These are phyloP conservation scores for Agriopis leucophaearia DNA, from an alignment of 2,888 invertebrate species.

Conservation along the genomic window DNA sequence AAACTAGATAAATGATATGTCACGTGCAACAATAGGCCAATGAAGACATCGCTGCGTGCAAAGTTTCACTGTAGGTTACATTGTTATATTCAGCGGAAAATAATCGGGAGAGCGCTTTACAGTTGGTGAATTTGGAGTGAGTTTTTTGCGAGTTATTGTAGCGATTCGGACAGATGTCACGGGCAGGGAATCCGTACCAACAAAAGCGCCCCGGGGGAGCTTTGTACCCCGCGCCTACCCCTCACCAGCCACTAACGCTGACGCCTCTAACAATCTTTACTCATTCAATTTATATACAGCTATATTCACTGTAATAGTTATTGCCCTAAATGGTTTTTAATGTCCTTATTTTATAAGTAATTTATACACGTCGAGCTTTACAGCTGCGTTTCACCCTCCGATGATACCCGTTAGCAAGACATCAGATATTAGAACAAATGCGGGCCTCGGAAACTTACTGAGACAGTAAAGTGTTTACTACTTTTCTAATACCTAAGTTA, in stretches of 20 bases:
- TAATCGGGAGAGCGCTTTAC: slow-evolving; percentile 72
- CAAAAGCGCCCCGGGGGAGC: slow-evolving; percentile 83
- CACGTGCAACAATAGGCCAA: slow-evolving; percentile 75
- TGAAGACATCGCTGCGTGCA: slow-evolving; percentile 68
- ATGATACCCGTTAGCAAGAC: slow-evolving; percentile 78
- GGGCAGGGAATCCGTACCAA: slow-evolving; percentile 77
- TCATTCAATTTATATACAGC: slow-evolving; percentile 80
- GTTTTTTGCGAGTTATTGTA: slow-evolving; percentile 85
- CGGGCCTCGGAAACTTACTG: slow-evolving; percentile 63
- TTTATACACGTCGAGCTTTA: slow-evolving; percentile 72
- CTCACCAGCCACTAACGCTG: slow-evolving; percentile 78
- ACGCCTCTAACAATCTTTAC: slow-evolving; percentile 80
- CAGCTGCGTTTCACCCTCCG: slow-evolving; percentile 80
- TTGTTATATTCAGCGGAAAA: slow-evolving; percentile 74
- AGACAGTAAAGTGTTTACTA: slow-evolving; percentile 38
- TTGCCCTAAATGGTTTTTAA: slow-evolving; percentile 85
- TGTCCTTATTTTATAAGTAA: slow-evolving; percentile 82
- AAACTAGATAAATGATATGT: slow-evolving; percentile 78
- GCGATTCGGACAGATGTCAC: slow-evolving; percentile 85
- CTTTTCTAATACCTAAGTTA: neutral
- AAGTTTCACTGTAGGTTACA: slow-evolving; percentile 58
- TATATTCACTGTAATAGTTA: slow-evolving; percentile 75
- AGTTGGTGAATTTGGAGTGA: slow-evolving; percentile 77
- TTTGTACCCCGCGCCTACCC: slow-evolving; percentile 75
- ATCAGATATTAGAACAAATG: slow-evolving; percentile 76